Conservation (phyloP, 2,113 vertebrate species). For the Bucco capensis region DNA sequence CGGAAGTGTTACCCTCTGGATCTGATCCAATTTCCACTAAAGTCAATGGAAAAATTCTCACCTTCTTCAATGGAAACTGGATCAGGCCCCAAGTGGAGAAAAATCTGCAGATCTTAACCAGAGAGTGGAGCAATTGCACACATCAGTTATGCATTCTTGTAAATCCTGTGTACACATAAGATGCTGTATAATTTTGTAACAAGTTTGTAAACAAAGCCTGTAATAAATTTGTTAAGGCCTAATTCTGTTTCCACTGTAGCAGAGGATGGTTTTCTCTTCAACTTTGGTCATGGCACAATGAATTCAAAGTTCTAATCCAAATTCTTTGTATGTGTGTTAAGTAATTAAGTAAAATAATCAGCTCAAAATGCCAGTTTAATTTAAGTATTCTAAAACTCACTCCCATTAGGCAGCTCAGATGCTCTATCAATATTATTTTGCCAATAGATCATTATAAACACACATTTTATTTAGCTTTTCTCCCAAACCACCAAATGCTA, state of each 20-base stretch:
- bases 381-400: not conserved
- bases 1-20: slow-evolving; percentile 46
- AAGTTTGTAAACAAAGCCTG: slow-evolving; percentile 54
- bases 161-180: slow-evolving; percentile 23
- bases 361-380: not conserved
- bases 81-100: not conserved
- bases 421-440: slow-evolving; percentile 36
- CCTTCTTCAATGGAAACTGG: not conserved
- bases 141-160: not conserved
- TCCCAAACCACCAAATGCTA: not conserved
- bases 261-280: not conserved
- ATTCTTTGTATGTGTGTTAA: not conserved
- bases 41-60: not conserved
- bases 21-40: not conserved
- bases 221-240: slow-evolving; percentile 58
- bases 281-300: not conserved
- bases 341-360: slow-evolving; percentile 2
- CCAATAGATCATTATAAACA: slow-evolving; percentile 30
- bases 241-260: slow-evolving; percentile 15
- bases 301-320: not conserved
- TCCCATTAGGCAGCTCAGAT: slow-evolving; percentile 20
- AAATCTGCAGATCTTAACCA: not conserved
- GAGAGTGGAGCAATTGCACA: not conserved
- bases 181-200: slow-evolving; percentile 62
- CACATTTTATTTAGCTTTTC: slow-evolving; percentile 27